Evolutionary conservation across 1,140 invertebrate genomes (phyloP).

Genomic region (Drosophila nebulosa): DNA sequence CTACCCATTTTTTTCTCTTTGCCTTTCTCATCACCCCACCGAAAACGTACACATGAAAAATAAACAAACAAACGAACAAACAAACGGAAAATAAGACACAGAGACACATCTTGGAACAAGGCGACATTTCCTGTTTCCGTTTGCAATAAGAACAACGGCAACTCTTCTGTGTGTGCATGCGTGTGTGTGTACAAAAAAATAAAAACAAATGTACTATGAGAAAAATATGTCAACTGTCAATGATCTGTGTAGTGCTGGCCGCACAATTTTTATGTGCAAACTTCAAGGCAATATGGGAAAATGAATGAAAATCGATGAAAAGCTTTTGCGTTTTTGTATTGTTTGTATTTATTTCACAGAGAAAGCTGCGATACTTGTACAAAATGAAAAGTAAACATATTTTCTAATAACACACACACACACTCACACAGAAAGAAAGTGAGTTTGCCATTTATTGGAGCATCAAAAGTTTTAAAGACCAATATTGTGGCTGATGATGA

Average conservation of each 20-base stretch:
- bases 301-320: conserved; percentile 68
- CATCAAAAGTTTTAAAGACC: not conserved
- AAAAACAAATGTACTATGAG: conserved; percentile 8
- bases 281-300: conserved; percentile 18
- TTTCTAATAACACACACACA: conserved; percentile 60
- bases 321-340: conserved; percentile 12
- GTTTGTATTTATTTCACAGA: conserved; percentile 40
- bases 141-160: conserved; percentile 14
- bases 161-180: not conserved
- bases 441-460: conserved; percentile 62
- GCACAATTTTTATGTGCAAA: not conserved
- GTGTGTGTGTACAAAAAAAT: conserved; percentile 8
- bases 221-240: conserved; percentile 37
- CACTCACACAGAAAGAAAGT: conserved; percentile 58
- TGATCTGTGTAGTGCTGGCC: conserved; percentile 7
- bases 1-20: not conserved
- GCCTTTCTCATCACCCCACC: not conserved
- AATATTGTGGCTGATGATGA: not conserved
- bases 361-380: conserved; percentile 12
- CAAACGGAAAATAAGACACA: not conserved
- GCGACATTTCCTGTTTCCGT: conserved; percentile 23
- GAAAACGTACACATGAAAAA: not conserved
- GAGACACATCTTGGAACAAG: not conserved
- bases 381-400: conserved; percentile 77
- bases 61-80: conserved; percentile 3